These are phyloP conservation scores for Empidonax alnorum DNA, from an alignment of 2,113 vertebrate species.

Conservation along the genomic window DNA sequence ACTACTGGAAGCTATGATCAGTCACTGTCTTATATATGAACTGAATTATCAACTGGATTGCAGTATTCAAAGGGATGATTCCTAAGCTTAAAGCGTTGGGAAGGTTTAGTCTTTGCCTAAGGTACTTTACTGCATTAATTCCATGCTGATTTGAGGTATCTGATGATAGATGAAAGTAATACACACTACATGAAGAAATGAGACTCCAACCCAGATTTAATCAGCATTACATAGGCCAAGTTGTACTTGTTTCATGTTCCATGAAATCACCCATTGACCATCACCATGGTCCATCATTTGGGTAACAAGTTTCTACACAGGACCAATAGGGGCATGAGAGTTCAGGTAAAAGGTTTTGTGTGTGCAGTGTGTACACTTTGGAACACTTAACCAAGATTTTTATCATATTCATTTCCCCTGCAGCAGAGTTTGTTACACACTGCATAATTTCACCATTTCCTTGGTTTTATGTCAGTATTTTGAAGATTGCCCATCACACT, in stretches of 20 bases:
- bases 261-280: neutral
- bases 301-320: neutral
- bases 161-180: neutral
- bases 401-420: neutral
- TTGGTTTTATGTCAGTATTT: neutral
- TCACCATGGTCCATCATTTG: neutral
- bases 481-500: neutral
- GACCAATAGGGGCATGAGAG: neutral
- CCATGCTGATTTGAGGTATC: neutral
- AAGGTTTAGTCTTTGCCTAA: conserved; percentile 4
- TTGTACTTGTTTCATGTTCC: neutral
- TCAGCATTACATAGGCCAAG: neutral
- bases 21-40: neutral
- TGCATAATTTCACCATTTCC: neutral
- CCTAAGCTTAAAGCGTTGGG: neutral
- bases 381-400: neutral
- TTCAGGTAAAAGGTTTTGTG: neutral
- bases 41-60: neutral
- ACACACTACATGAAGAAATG: neutral
- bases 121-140: neutral
- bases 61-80: neutral
- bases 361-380: neutral
- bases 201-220: neutral
- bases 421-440: neutral
- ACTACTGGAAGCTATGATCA: neutral